Base-by-base conservation (phyloP, 1,140 invertebrate genomes). In the Arctopsyche grandis region DNA sequence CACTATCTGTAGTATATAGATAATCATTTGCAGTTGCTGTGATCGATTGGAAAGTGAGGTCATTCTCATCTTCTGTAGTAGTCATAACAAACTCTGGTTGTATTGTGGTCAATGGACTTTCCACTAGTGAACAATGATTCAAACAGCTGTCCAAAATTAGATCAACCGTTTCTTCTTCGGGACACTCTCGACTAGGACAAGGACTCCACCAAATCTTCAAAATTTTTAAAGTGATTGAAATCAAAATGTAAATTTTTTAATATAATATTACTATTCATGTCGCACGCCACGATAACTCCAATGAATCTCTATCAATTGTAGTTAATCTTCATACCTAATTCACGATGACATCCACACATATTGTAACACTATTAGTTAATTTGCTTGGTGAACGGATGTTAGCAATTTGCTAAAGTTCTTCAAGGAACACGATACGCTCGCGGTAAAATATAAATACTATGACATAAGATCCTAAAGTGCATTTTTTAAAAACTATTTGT, bases 191-290 rank as follows among this genome's bases (percentile, higher is more conserved):
- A 82, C 92, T 93, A 0, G 92, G 92, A 83, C 93, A 94, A 0
- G 93, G 93, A 84, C 92, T 93, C 93, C 93, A 94, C 93, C 93
- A 94, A 26, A 94, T 91, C 91, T 92, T 82, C 5, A 82, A 83
- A 80, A 76, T 79, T 77, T 71, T 38, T 58, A 48, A 24, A 58
- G 38, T n/a, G 63, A 76, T 5, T 60, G 26, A 44, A 29, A 46
- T 16, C 4, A 43, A 10, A 29, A 44, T 60, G 52, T 21, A 19
- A 56, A 73, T 56, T 77, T 76, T 77, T 78, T 46, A 56, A 26
- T 3, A 26, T 71, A 70, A 52, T 76, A 82, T 80, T 80, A 74
- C 79, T 71, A 75, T 82, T 80, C 81, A 80, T 79, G 70, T 82
- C 79, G 79, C 79, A 66, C 78, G 81, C 46, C 24, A 74, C 69